Conservation (phyloP, 2,888 invertebrate species). For the Embidobia sp. region DNA sequence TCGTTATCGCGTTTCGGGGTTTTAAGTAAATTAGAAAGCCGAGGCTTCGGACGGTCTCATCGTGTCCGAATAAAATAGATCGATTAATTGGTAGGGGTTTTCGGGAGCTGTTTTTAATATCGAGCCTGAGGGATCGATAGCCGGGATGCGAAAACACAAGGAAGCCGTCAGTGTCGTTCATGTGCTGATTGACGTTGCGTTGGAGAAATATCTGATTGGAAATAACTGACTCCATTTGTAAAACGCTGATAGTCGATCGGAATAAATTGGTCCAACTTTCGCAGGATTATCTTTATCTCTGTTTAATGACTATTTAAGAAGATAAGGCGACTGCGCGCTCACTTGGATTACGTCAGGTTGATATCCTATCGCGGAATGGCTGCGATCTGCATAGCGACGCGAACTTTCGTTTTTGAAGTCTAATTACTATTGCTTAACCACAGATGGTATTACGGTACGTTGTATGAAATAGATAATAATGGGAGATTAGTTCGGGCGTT, state of each 20-base stretch:
- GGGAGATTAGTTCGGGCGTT: too few species aligned
- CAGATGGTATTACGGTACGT: too few species aligned
- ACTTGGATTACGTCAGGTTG: constrained; percentile 32
- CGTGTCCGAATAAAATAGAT: not conserved
- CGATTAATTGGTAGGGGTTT: constrained; percentile 12
- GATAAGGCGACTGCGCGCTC: constrained; percentile 42
- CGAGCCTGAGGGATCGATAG: constrained; percentile 22
- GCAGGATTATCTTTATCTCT: constrained; percentile 50
- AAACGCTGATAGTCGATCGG: constrained; percentile 52
- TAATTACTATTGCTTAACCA: constrained; percentile 26
- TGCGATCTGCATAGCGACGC: constrained; percentile 14
- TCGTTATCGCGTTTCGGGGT: too few species aligned
- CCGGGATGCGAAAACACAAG: constrained; percentile 25
- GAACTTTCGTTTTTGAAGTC: constrained; percentile 16
- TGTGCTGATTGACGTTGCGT: constrained; percentile 31
- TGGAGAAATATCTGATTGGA: constrained; percentile 39
- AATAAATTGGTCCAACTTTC: constrained; percentile 49
- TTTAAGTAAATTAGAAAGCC: too few species aligned
- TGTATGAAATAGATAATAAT: too few species aligned
- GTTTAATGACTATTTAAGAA: constrained; percentile 57
- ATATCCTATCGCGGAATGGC: constrained; percentile 16
- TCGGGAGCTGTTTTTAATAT: constrained; percentile 32
- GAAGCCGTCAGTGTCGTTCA: constrained; percentile 36
- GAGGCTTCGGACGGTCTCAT: not conserved
- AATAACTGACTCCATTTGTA: constrained; percentile 32